Evolutionary conservation across 2,113 vertebrate genomes (phyloP).

Genomic region (Ageneiosus marmoratus): DNA sequence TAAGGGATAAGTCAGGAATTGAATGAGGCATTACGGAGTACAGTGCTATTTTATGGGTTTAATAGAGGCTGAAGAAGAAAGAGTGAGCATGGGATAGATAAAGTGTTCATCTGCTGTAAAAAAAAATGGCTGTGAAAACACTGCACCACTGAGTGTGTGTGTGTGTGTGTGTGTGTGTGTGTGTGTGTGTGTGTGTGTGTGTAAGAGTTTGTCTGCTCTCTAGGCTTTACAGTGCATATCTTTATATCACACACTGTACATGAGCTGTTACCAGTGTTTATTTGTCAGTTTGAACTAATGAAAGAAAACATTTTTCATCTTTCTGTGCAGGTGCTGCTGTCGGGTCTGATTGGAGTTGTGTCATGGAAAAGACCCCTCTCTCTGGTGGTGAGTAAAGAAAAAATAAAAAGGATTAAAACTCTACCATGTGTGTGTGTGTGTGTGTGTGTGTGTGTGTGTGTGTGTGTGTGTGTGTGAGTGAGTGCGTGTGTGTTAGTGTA

Average conservation of each 20-base stretch:
- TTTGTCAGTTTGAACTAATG: neutral
- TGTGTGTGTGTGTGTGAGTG: too few species aligned
- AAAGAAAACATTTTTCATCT: conserved; percentile 21
- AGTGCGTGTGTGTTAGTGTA: too few species aligned
- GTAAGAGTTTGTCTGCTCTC: neutral
- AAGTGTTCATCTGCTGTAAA: conserved; percentile 46
- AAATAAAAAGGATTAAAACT: conserved; percentile 12
- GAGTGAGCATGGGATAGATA: conserved; percentile 45
- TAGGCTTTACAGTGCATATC: neutral
- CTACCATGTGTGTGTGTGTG: neutral
- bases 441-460: too few species aligned
- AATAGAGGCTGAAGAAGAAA: conserved; percentile 55
- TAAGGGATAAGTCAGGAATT: conserved; percentile 12
- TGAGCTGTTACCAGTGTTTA: neutral
- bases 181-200: neutral
- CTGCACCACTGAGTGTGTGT: neutral
- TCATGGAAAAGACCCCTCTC: conserved; percentile 98
- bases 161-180: neutral
- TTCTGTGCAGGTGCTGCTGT: conserved; percentile 87
- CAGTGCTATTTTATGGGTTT: conserved; percentile 11
- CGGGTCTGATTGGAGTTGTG: conserved; percentile 93
- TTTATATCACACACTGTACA: neutral
- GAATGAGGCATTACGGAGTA: neutral
- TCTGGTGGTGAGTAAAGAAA: conserved; percentile 85
- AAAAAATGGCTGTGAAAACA: conserved; percentile 25